Evolutionary conservation across 2,797 vertebrate genomes (phyloP), one percentile per base, ranked within the genome.

Genomic region (Sebastes vulpes): DNA sequence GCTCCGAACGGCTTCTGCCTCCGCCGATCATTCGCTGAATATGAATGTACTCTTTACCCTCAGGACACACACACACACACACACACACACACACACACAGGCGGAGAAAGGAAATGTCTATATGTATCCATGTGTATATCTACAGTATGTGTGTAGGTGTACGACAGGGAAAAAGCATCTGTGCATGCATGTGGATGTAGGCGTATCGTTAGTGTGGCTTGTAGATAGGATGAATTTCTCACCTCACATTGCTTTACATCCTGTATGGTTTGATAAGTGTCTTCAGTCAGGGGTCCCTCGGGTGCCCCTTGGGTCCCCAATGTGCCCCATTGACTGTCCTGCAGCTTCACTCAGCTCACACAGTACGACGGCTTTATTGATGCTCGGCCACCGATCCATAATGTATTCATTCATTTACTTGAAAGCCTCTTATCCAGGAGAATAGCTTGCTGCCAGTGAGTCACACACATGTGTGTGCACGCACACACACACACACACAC

Each of bases 351-450:
- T 82, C 61, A 28, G 42, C 76, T 84, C 82, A 83, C 71, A 66
- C 69, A 82, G 61, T 69, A 72, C 20, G 53, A 77, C 86, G 69
- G 85, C 84, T 83, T 89, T 92, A 88, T 87, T 90, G 82, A 93
- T 90, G 64, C 84, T 72, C 48, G 14, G 77, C 89, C 81, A 85
- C 79, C 74, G 79, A 90, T 92, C 89, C 77, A 91, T 95, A 93
- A 95, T 92, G 80, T 89, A 94, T 94, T 93, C 85, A 90, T 94
- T 92, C 70, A 94, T 95, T 95, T 93, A 92, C 89, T 92, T 95
- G 88, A 94, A 93, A 94, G 93, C 89, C 85, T 94, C 87, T 91
- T 91, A 91, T 94, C 84, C 81, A 28, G 64, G 82, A 77, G 79
- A 81, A 84, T 77, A 82, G 72, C 50, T 52, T 12, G 72, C 80